These are phyloP conservation scores for Patagioenas fasciata DNA, from an alignment of 2,113 vertebrate species.

Conservation along the genomic window DNA sequence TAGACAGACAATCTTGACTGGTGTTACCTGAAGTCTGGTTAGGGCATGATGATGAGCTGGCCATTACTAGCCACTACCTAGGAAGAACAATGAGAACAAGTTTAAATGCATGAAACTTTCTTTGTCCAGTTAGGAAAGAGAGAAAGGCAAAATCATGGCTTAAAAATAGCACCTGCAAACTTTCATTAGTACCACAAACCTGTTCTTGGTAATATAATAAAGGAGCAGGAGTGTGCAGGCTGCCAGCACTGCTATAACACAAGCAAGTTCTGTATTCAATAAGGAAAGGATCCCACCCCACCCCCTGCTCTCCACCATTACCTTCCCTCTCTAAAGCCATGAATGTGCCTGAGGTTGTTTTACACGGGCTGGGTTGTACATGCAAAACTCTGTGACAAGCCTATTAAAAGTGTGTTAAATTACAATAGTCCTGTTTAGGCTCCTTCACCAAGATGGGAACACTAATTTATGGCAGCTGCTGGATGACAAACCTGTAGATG, in stretches of 20 bases:
- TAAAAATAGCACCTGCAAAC: neutral
- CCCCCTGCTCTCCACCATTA: neutral
- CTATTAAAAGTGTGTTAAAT: conserved; percentile 39
- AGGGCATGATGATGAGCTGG: neutral
- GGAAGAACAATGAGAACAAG: neutral
- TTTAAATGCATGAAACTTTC: neutral
- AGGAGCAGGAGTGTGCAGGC: neutral
- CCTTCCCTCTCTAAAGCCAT: neutral
- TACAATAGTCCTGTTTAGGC: conserved; percentile 39
- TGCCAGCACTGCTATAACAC: neutral
- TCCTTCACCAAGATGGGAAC: neutral
- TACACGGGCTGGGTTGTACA: neutral
- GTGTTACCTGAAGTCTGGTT: neutral
- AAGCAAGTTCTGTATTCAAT: neutral
- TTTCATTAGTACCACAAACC: neutral
- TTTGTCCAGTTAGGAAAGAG: neutral
- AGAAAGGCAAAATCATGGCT: neutral
- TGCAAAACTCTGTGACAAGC: neutral
- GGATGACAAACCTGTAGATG: neutral
- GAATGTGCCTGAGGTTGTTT: neutral
- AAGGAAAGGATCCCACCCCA: neutral
- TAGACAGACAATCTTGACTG: fast-evolving
- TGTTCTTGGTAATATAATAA: neutral
- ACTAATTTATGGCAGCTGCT: conserved; percentile 33
- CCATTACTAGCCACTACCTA: neutral